Base-by-base conservation (phyloP, 2,888 invertebrate species). In the Synergus japonicus region DNA sequence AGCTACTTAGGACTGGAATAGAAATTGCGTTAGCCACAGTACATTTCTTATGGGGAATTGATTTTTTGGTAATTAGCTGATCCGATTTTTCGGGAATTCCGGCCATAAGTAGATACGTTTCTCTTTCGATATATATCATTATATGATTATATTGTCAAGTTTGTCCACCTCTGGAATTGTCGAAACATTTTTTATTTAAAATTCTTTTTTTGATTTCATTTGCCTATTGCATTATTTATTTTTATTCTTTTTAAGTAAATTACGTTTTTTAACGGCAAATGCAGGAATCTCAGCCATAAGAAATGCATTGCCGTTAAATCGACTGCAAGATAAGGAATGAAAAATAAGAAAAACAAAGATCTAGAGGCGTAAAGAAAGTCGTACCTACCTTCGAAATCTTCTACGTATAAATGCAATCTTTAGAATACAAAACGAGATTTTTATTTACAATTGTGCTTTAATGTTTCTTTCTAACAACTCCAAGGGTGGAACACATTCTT, bases 11-110 rank as follows among this genome's bases (percentile, higher is more conserved):
- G 90, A 90, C 88, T 91, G 88, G 89, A 89, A 88, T 86, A 84
- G 29, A 73, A 73, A 73, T 81, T 86, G 82, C 82, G 37, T 49
- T 54, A 87, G 83, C 83, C 86, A 87, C 86, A 86, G 85, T 91
- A 91, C 91, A 91, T 91, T 91, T 91, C 91, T 91, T 91, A 91
- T 91, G 91, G 91, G 87, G 85, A 29, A 69, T 66, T 44, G 9
- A 22, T 46, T 67, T 13, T 43, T 37, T 1, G 41, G 15, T 44
- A 44, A 67, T 49, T 15, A 37, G 2, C 9, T 22, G 4, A 43
- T 13, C 12, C 10, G 15, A 43, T 18, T 46, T 67, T 46, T 44
- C 22, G 46, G 80, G 80, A 84, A 84, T 83, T 89, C 89, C 89
- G 86, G 89, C 90, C 90, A 83, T 90, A 90, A 90, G 90, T 90